These are phyloP conservation scores for Didymodactylos carnosus DNA, from an alignment of 2,888 invertebrate genomes.

Conservation along the genomic window DNA sequence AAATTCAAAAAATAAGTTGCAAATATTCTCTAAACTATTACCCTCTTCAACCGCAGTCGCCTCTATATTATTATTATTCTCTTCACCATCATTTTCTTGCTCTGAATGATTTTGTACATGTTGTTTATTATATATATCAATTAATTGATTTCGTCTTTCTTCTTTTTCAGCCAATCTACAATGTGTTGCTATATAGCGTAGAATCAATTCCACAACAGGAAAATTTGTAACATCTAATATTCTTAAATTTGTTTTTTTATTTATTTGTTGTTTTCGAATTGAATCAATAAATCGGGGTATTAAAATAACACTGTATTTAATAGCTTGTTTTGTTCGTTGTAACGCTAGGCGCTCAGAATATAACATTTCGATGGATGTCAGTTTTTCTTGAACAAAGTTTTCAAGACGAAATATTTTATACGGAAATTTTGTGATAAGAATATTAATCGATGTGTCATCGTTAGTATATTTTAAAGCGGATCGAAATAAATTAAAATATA, in stretches of 20 bases:
- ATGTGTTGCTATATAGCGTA: conserved; percentile 12
- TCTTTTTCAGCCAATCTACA: conserved; percentile 14
- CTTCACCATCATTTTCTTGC: no score
- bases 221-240: conserved; percentile 10
- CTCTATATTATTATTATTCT: no score
- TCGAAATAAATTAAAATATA: conserved; percentile 1
- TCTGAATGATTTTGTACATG: conserved; percentile 2
- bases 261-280: background rate
- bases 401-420: background rate
- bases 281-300: background rate
- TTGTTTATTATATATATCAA: conserved; percentile 12
- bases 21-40: no score
- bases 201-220: conserved; percentile 12
- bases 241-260: conserved; percentile 1
- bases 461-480: background rate
- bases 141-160: conserved; percentile 10
- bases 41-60: no score
- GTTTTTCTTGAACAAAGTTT: background rate
- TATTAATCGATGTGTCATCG: background rate
- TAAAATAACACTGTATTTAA: background rate
- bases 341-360: background rate
- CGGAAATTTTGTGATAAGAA: background rate
- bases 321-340: background rate
- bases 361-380: background rate
- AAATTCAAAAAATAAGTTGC: no score